Evolutionary conservation across 2,797 vertebrate species (phyloP).

Genomic region (Chromis chromis): DNA sequence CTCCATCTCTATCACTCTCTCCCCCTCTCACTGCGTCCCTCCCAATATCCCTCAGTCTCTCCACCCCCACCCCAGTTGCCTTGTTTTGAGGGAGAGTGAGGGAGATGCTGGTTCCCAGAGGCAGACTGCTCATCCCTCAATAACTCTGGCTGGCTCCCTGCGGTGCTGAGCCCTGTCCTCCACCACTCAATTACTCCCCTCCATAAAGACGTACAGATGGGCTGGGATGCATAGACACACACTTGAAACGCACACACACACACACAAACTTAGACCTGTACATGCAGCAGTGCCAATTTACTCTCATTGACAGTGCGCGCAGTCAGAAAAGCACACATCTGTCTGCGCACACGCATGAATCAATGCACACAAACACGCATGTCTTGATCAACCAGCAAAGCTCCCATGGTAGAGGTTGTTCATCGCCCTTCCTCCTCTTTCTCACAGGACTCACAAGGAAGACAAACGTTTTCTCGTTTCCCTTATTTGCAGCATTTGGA

Average conservation of each 20-base stretch:
- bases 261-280: conserved; percentile 23
- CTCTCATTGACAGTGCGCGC: conserved; percentile 24
- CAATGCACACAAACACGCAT: conserved; percentile 22
- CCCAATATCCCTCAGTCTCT: conserved; percentile 36
- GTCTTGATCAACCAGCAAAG: conserved; percentile 17
- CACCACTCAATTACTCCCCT: conserved; percentile 80
- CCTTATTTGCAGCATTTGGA: conserved; percentile 32
- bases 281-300: conserved; percentile 12
- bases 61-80: conserved; percentile 37
- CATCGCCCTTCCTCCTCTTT: conserved; percentile 19
- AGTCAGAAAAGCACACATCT: conserved; percentile 35
- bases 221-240: conserved; percentile 38
- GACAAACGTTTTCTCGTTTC: conserved; percentile 32
- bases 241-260: neutral
- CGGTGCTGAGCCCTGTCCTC: conserved; percentile 77
- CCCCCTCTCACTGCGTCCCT: conserved; percentile 9
- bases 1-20: conserved; percentile 12
- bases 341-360: conserved; percentile 2
- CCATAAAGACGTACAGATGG: conserved; percentile 76
- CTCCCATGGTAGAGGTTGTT: conserved; percentile 18
- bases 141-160: conserved; percentile 78
- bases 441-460: conserved; percentile 19
- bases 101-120: conserved; percentile 66
- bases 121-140: conserved; percentile 79
- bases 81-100: conserved; percentile 60